A percentile compares a stretch with the other conserved stretches of the same genome.
Conservation (phyloP, 2,113 vertebrate species). For the Echinops telfairi region DNA sequence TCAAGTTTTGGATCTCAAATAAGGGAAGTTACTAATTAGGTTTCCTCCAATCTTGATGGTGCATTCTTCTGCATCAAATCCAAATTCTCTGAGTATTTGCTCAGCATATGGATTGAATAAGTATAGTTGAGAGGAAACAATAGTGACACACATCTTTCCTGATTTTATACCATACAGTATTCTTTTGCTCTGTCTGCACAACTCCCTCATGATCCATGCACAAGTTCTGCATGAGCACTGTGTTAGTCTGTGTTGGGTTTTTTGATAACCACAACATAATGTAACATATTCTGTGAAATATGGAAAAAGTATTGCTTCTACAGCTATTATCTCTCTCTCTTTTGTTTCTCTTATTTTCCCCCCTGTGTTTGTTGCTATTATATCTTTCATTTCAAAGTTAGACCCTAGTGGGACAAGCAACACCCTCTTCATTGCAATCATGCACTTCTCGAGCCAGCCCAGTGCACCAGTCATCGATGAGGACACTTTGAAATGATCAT, state of each 20-base stretch:
- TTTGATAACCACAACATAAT: not conserved
- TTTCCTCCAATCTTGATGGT: too few species aligned
- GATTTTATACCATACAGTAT: too few species aligned
- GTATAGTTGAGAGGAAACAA: too few species aligned
- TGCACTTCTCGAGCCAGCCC: not conserved
- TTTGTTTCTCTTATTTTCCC: not conserved
- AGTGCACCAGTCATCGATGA: not conserved
- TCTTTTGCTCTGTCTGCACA: too few species aligned
- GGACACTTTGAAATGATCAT: not conserved
- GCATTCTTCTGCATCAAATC: too few species aligned
- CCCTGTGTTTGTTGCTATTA: not conserved
- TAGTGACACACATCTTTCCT: too few species aligned
- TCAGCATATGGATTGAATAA: too few species aligned
- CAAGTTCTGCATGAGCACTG: too few species aligned
- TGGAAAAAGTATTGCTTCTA: not conserved
- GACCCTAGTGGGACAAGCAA: not conserved
- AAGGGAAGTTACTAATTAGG: too few species aligned
- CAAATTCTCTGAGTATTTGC: too few species aligned
- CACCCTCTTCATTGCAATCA: not conserved
- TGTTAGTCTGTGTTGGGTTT: not conserved
- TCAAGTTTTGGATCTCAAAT: too few species aligned
- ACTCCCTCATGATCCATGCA: too few species aligned
- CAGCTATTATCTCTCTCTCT: not conserved
- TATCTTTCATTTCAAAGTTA: not conserved
- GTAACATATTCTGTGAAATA: not conserved